Conservation (phyloP, 1,140 invertebrate genomes). For the Sminthurinus signatus region DNA sequence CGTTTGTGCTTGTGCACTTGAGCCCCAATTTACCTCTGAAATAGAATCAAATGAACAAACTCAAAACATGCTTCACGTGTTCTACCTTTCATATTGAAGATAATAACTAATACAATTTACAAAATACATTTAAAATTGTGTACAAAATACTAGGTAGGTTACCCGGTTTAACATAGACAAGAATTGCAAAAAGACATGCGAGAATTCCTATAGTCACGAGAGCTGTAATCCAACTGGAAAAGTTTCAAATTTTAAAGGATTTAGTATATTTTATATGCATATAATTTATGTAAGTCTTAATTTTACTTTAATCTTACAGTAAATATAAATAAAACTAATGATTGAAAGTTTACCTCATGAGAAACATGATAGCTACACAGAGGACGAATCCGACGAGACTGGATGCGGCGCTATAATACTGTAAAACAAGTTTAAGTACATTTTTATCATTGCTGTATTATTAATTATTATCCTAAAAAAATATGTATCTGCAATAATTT, state of each 20-base stretch:
- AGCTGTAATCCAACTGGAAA: conserved; percentile 61
- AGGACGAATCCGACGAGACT: conserved; percentile 51
- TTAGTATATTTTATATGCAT: too few species aligned
- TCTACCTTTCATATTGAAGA: background rate
- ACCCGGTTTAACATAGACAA: conserved; percentile 46
- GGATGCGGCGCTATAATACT: conserved; percentile 54
- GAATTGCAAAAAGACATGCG: conserved; percentile 50
- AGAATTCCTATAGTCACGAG: conserved; percentile 53
- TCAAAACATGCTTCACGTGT: too few species aligned
- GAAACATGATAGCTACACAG: conserved; percentile 79
- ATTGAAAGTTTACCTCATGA: too few species aligned
- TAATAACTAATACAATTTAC: background rate
- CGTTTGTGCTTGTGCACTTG: conserved; percentile 55
- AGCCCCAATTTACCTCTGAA: conserved; percentile 60
- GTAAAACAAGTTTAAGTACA: conserved; percentile 18
- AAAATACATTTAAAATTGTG: background rate
- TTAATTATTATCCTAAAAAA: background rate
- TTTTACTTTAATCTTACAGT: too few species aligned
- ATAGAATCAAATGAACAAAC: too few species aligned
- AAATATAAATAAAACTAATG: too few species aligned
- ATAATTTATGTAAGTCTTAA: too few species aligned
- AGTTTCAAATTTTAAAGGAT: too few species aligned
- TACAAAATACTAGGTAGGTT: background rate
- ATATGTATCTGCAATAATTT: too few species aligned
- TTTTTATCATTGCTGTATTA: background rate